Conservation (phyloP, 2,888 invertebrate genomes). For the Malthinus seriepunctatus region DNA sequence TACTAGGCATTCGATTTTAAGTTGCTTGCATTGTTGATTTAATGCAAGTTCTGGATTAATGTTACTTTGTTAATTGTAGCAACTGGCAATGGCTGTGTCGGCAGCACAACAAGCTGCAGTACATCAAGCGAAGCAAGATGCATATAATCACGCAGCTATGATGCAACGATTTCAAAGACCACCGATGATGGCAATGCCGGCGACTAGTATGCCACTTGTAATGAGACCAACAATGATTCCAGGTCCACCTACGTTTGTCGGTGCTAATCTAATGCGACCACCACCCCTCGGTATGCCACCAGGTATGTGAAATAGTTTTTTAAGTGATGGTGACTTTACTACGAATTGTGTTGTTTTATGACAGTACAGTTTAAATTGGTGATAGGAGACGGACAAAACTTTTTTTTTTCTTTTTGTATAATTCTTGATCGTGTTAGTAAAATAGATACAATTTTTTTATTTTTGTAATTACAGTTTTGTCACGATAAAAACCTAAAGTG, state of each 20-base stretch:
- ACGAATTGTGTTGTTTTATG: constrained; percentile 13
- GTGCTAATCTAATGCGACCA: constrained; percentile 67
- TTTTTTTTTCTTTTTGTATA: no score
- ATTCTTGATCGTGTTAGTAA: no score
- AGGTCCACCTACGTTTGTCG: constrained; percentile 56
- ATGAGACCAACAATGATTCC: constrained; percentile 58
- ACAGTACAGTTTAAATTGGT: constrained; percentile 3
- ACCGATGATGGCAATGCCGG: constrained; percentile 55
- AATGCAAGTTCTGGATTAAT: not conserved
- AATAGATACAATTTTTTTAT: no score
- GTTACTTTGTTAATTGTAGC: constrained; percentile 31
- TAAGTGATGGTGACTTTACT: constrained; percentile 15
- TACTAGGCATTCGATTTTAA: no score
- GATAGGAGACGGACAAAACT: constrained; percentile 3
- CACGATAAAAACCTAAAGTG: no score
- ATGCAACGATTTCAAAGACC: constrained; percentile 58
- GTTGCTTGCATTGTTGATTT: no score
- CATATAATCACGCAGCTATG: constrained; percentile 50
- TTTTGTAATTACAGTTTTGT: no score
- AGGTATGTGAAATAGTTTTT: constrained; percentile 59
- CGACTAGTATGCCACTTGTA: constrained; percentile 58
- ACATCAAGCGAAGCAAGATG: constrained; percentile 35
- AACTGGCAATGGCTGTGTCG: constrained; percentile 55
- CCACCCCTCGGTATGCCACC: constrained; percentile 67
- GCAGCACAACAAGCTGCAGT: constrained; percentile 57